Evolutionary conservation across 30 jellyfish, hydroid and myxozoan genomes (phyloP).

Genomic region (Turritopsis dohrnii): DNA sequence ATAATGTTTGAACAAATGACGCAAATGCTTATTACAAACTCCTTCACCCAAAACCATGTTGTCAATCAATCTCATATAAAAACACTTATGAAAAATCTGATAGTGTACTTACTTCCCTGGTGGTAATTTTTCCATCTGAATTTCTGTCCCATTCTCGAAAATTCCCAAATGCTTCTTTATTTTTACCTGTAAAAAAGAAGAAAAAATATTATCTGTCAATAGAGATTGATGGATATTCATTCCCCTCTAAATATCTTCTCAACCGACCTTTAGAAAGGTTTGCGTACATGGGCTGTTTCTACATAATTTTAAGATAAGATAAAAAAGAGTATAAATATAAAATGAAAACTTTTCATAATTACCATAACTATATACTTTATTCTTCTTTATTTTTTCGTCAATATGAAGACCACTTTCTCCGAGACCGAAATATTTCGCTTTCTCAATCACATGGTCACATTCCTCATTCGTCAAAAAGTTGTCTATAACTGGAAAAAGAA

Average conservation of each 20-base stretch:
- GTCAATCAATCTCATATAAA: too few species aligned
- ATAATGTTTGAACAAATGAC: too few species aligned
- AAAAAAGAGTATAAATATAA: too few species aligned
- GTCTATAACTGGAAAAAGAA: constrained; percentile 23
- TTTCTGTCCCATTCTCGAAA: constrained; percentile 27
- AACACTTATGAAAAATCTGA: neutral
- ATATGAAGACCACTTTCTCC: constrained; percentile 77
- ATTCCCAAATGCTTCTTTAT: constrained; percentile 4
- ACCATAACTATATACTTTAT: constrained; percentile 67
- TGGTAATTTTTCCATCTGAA: constrained; percentile 14
- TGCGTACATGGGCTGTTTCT: too few species aligned
- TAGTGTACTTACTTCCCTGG: constrained; percentile 23
- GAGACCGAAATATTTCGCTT: constrained; percentile 76
- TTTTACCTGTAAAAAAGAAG: constrained; percentile 12
- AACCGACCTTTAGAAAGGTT: too few species aligned
- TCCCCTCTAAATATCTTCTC: too few species aligned
- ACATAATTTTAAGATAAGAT: too few species aligned
- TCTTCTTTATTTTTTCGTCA: constrained; percentile 53
- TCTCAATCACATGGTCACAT: constrained; percentile 50
- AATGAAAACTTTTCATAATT: neutral
- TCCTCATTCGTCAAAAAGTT: constrained; percentile 40
- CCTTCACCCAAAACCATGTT: too few species aligned
- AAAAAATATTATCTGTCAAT: neutral
- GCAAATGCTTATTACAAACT: too few species aligned
- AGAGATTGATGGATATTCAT: too few species aligned